phyloP scores from a whole-genome alignment of 2,797 vertebrate species.

The Brotogeris chrysoptera region DNA sequence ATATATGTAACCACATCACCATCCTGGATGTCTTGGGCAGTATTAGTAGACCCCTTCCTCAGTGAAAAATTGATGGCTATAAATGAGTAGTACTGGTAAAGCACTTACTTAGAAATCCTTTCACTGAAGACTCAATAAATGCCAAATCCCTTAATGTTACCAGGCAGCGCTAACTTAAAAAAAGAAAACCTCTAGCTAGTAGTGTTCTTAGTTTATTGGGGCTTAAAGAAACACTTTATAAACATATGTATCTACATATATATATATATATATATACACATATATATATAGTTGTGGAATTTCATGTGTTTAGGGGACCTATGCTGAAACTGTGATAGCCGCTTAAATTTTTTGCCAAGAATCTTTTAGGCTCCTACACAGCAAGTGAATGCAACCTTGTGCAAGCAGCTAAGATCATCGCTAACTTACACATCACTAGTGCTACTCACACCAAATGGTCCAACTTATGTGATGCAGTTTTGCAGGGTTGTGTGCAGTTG shows the following conservation, averaged over 20 bases:
- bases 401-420: background rate
- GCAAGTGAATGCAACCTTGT: background rate
- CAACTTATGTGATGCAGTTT: background rate
- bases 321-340: background rate
- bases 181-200: background rate
- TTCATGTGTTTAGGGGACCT: background rate
- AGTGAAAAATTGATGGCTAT: background rate
- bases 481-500: background rate
- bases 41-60: background rate
- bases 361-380: background rate
- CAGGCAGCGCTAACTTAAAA: background rate
- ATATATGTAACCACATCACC: background rate
- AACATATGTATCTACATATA: too few species aligned
- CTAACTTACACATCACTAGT: background rate
- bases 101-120: background rate
- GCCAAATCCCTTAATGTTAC: background rate
- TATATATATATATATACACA: too few species aligned
- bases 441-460: fast-evolving
- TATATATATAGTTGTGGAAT: background rate
- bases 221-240: background rate
- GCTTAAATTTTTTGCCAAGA: background rate
- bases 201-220: background rate
- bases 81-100: background rate
- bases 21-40: background rate
- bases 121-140: background rate